Evolutionary conservation across 2,888 invertebrate species (phyloP), one percentile per base, ranked within the genome.

Genomic region (Onchidella celtica): DNA sequence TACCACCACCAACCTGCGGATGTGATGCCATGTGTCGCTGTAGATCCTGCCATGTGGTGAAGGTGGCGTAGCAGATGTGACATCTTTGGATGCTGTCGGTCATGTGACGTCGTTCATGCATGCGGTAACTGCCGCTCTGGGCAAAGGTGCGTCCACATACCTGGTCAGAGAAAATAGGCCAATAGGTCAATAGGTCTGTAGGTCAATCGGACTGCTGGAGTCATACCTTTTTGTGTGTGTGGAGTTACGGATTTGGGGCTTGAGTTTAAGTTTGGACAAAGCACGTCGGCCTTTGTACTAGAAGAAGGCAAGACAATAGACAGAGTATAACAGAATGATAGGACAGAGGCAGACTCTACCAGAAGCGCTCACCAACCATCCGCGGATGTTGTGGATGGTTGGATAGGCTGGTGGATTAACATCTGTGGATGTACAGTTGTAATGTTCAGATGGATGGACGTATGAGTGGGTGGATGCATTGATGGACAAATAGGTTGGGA

Each of bases 21-120:
- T 90, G 90, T 17, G 89, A 88, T 24, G 88, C 85, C 86, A 91
- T 85, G 73, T 91, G 91, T 32, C 87, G 86, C 78, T 90, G 89
- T 17, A 90, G 85, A 59, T 90, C 90, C 55, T 89, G 89, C 79
- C 89, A 88, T 21, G 84, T 85, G 55, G 86, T 81, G 83, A 90
- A 91, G 69, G 88, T 90, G 9, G 89, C 88, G 34, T 88, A 88
- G 79, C 91, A 91, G 9, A 90, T 83, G 29, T 88, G 89, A 83
- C 90, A 91, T 74, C 89, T 85, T 82, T 90, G 90, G 36, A 89
- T 85, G 86, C 88, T 85, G 81, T 90, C 90, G 55, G 88, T 87
- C 79, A 90, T 87, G 80, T 91, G 91, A 4, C 90, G 86, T 14
- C 90, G 82, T 83, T 91, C 91, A 81, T 91, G 91, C 89, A 91